Evolutionary conservation across 1,140 invertebrate species (phyloP).

Genomic region (Lineus longissimus): DNA sequence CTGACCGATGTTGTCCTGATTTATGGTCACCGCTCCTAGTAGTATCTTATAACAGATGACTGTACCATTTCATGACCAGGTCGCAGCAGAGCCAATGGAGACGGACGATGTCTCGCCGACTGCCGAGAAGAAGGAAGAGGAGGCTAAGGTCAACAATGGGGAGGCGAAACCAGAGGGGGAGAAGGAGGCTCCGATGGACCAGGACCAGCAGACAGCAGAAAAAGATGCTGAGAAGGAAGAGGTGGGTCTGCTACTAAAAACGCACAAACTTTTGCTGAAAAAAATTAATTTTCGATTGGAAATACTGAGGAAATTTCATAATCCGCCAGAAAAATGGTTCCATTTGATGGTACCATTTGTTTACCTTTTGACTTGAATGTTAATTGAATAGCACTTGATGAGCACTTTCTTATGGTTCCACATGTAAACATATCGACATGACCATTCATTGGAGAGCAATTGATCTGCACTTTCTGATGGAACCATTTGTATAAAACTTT

Average conservation of each 20-base stretch:
- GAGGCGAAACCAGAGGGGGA: conserved; percentile 15
- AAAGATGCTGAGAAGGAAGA: conserved; percentile 5
- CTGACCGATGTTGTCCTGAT: too few relatives aligned
- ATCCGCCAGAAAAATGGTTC: background rate
- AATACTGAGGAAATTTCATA: background rate
- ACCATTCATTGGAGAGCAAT: too few relatives aligned
- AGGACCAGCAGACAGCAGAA: background rate
- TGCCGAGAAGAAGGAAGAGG: conserved; percentile 20
- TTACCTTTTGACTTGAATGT: too few relatives aligned
- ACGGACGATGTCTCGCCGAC: conserved; percentile 31
- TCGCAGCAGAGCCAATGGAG: conserved; percentile 42
- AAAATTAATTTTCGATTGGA: background rate
- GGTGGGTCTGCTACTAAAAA: background rate
- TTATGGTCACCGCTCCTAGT: too few relatives aligned
- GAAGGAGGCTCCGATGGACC: background rate
- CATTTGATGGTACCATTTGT: too few relatives aligned
- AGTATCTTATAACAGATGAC: too few relatives aligned
- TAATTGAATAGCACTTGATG: too few relatives aligned
- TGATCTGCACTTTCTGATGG: too few relatives aligned
- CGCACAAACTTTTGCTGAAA: background rate
- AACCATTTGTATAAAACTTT: too few relatives aligned
- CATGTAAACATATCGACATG: too few relatives aligned
- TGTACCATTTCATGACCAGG: conserved; percentile 34
- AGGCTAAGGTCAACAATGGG: conserved; percentile 10
- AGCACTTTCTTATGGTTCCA: too few relatives aligned